Evolutionary conservation across 2,888 invertebrate genomes (phyloP), one percentile per base, ranked within the genome.

Genomic region (Megamerina dolium): DNA sequence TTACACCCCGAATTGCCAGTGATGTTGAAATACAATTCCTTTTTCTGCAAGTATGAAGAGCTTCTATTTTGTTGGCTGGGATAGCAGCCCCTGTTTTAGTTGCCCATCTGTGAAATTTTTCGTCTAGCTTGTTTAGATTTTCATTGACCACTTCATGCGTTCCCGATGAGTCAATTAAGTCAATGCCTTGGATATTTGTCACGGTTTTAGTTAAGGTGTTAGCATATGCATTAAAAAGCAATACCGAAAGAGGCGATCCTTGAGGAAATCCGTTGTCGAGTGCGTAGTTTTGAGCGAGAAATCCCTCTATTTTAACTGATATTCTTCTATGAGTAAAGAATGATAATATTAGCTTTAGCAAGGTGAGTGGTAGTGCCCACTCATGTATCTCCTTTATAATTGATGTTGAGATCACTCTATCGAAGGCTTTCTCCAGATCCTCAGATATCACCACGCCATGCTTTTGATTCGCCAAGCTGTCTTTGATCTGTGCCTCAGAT

Each of bases 391-490:
- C 10, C 18, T 4, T 21, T 10, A 31, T 44, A 2, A 35, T 20
- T 4, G 12, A 34, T 8, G 34, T 16, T 2, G 14, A 37, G 8
- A 43, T n/a, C 6, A 38, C 29, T 10, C 21, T 19, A 16, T 43
- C 30, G 20, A 39, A 42, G 2, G 38, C 43, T 20, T 39, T 43
- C 16, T 43, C 38, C 12, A 43, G 17, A 17, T 35, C 43, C 21
- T 23, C 17, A n/a, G 42, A 36, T 1, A 42, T 3, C 3, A 46
- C 8, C 3, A 42, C 5, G n/a, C 34, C 35, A 14, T 42, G 38
- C 12, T 30, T 38, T 10, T 26, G 18, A n/a, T 32, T 35, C 4
- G 14, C 9, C n/a, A 39, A 5, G 13, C 39, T 39, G 2, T 34
- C 5, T 10, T 31, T 19, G 1, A 31, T 13, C 5, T 9, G n/a